These are phyloP conservation scores for Archegozetes longisetosus DNA, from an alignment of 1,140 invertebrate genomes.

Conservation along the genomic window DNA sequence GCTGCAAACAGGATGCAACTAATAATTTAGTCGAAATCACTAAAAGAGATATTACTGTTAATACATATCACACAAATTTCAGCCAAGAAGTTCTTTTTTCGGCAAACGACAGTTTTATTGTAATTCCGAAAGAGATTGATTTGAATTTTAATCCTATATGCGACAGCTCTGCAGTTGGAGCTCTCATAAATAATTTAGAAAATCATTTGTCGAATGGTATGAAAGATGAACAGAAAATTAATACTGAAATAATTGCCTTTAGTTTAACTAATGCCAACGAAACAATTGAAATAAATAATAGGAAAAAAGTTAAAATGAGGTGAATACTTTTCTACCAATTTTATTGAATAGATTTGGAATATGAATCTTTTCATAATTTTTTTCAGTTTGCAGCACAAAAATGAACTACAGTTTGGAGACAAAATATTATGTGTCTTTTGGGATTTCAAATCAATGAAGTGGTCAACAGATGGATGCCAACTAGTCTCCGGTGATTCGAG, in stretches of 20 bases:
- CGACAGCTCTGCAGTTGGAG: neutral
- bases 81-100: constrained; percentile 1
- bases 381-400: too few species aligned
- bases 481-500: neutral
- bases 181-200: constrained; percentile 4
- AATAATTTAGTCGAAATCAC: neutral
- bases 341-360: too few species aligned
- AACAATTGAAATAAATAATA: too few species aligned
- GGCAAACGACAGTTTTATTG: neutral
- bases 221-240: neutral
- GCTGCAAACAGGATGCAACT: neutral
- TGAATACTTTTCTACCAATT: too few species aligned
- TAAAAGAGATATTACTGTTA: neutral
- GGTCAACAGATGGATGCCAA: neutral
- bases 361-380: too few species aligned
- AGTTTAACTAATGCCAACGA: neutral
- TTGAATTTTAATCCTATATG: too few species aligned
- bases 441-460: neutral
- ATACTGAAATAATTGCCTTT: constrained; percentile 10
- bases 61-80: constrained; percentile 8
- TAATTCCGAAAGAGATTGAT: neutral
- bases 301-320: too few species aligned
- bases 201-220: neutral
- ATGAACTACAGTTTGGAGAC: too few species aligned
- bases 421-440: too few species aligned